Base-by-base conservation (phyloP, 2,888 invertebrate genomes). In the Caradrina kadenii region DNA sequence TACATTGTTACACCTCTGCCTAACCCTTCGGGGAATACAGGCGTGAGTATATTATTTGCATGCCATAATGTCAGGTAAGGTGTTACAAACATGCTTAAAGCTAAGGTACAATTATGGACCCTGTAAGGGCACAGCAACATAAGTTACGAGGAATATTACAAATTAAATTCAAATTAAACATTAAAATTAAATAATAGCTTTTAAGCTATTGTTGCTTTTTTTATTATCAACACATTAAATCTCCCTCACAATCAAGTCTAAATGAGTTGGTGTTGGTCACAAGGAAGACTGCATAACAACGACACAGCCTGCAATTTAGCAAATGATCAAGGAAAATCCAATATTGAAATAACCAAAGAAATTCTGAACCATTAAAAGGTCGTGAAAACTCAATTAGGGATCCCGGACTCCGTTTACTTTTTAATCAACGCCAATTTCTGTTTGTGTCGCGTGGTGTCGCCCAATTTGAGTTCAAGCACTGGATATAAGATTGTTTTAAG, bases 321-420 rank as follows among this genome's bases (percentile, higher is more conserved):
- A 83, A 83, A 81, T 60, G 45, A 69, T 78, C 68, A 69, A 73
- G 71, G 71, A 81, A 74, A 79, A 72, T 61, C 26, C 21, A 70
- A 74, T 76, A 71, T 69, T 55, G 49, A 63, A 69, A 74, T 50
- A 71, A 61, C 52, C 55, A 48, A 76, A 75, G 71, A 80, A 68
- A 80, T 80, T 80, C 11, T 63, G 72, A 13, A 54, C 70, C 75
- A 83, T 84, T 75, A 82, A 77, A 77, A 71, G 67, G 62, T 82
- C 77, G 64, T 84, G 82, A 82, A 84, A 84, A 69, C 60, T 71
- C 85, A 84, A 84, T 84, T 82, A 84, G 64, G 69, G 64, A 65
- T 35, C 52, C 50, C 66, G 53, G 70, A 70, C 58, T 59, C 39
- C 54, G 61, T 67, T 72, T 61, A 63, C 72, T 65, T 84, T 73